phyloP scores from a whole-genome alignment of 2,113 vertebrate species.

The Brienomyrus brachyistius region DNA sequence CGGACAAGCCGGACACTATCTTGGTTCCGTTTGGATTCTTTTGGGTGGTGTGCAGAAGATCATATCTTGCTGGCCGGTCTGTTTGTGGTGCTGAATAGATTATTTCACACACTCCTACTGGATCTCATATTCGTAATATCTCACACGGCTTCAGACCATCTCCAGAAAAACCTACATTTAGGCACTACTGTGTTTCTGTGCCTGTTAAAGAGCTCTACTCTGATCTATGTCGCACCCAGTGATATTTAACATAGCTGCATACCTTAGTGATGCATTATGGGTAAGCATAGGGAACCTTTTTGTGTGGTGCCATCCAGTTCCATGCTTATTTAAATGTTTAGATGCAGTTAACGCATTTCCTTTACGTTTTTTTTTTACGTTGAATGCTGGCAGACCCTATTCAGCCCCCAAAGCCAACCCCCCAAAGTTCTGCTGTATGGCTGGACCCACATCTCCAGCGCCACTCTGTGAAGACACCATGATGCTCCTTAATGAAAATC shows the following conservation, averaged over 20 bases:
- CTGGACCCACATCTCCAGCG: neutral
- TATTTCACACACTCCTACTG: neutral
- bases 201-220: neutral
- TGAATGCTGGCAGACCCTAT: neutral
- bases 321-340: neutral
- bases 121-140: neutral
- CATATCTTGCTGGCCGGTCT: neutral
- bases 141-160: neutral
- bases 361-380: neutral
- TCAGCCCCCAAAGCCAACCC: neutral
- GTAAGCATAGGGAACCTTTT: neutral
- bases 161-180: neutral
- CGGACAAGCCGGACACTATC: neutral
- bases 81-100: neutral
- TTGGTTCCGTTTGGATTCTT: neutral
- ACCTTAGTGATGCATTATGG: neutral
- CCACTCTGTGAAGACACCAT: neutral
- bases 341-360: neutral
- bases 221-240: neutral
- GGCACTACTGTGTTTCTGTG: neutral
- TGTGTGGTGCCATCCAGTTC: too few relatives aligned
- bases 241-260: neutral
- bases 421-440: neutral
- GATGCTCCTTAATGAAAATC: neutral
- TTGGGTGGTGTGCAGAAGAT: neutral